Conservation (phyloP, 2,888 invertebrate species). For the Cordilura impudica region DNA sequence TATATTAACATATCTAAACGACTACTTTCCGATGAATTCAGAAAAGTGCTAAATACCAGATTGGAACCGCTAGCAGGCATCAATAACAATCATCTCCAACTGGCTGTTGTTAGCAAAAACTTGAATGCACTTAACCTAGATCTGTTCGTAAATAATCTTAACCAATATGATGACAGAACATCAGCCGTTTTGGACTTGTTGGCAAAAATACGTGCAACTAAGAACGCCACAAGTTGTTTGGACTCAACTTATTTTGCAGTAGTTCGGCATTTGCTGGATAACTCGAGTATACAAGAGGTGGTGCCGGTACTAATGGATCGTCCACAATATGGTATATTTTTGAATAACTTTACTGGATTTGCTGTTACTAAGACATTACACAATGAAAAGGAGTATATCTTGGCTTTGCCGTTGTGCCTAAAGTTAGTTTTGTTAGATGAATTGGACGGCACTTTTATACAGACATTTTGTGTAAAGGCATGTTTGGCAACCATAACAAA, state of each 20-base stretch:
- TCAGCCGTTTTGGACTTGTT: slow-evolving; percentile 33
- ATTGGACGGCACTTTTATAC: slow-evolving; percentile 84
- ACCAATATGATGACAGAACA: slow-evolving; percentile 44
- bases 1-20: slow-evolving; percentile 43
- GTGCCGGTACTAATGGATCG: slow-evolving; percentile 87
- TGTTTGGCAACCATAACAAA: slow-evolving; percentile 84
- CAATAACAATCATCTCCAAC: slow-evolving; percentile 24
- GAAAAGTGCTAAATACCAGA: slow-evolving; percentile 40
- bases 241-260: slow-evolving; percentile 61
- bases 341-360: slow-evolving; percentile 89
- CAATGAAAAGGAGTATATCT: slow-evolving; percentile 82
- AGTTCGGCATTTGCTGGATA: slow-evolving; percentile 67
- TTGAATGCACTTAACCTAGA: slow-evolving; percentile 58
- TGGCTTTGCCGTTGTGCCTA: slow-evolving; percentile 87
- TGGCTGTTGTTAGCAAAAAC: slow-evolving; percentile 44
- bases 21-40: slow-evolving; percentile 41
- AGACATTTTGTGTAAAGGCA: slow-evolving; percentile 84
- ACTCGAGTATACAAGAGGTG: slow-evolving; percentile 79
- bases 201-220: slow-evolving; percentile 34
- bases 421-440: slow-evolving; percentile 95
- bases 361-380: slow-evolving; percentile 89
- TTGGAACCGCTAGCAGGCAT: neutral
- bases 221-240: slow-evolving; percentile 35
- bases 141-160: slow-evolving; percentile 47
- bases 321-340: slow-evolving; percentile 92